These are phyloP conservation scores for Leptinotarsa peninsularis DNA, from an alignment of 2,888 invertebrate species.

Conservation along the genomic window DNA sequence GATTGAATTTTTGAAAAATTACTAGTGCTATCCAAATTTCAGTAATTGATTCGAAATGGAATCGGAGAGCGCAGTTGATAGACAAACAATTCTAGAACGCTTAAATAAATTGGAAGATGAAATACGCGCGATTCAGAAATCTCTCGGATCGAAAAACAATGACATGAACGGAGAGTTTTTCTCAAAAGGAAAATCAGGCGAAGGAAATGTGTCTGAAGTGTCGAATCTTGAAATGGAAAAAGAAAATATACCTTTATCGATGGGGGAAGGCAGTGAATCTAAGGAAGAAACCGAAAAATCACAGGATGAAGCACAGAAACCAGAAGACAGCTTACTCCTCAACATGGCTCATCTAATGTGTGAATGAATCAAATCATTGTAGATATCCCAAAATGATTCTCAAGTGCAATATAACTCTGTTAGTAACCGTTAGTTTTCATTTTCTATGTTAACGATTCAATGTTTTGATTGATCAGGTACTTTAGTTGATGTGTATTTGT, in stretches of 20 bases:
- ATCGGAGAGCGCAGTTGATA: neutral
- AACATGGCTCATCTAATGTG: slow-evolving; percentile 9
- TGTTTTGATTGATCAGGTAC: no score
- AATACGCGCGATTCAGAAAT: slow-evolving; percentile 4
- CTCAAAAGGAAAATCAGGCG: neutral
- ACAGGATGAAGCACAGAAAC: neutral
- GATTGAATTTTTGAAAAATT: neutral
- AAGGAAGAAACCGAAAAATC: neutral
- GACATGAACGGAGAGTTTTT: neutral
- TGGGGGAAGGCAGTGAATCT: neutral
- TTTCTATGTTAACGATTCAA: no score
- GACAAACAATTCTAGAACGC: slow-evolving; percentile 4
- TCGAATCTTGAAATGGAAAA: neutral
- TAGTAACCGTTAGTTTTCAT: no score
- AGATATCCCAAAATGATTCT: neutral
- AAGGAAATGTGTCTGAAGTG: neutral
- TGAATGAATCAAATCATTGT: neutral
- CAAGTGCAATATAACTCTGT: neutral
- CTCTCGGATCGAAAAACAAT: neutral
- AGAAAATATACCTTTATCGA: neutral
- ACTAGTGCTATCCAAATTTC: neutral
- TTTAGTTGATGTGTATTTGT: no score
- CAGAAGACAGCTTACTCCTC: neutral
- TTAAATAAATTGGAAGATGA: neutral
- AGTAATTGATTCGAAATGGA: neutral